Conservation (phyloP, 2,888 invertebrate species). For the Omphaloscelis lunosa region DNA sequence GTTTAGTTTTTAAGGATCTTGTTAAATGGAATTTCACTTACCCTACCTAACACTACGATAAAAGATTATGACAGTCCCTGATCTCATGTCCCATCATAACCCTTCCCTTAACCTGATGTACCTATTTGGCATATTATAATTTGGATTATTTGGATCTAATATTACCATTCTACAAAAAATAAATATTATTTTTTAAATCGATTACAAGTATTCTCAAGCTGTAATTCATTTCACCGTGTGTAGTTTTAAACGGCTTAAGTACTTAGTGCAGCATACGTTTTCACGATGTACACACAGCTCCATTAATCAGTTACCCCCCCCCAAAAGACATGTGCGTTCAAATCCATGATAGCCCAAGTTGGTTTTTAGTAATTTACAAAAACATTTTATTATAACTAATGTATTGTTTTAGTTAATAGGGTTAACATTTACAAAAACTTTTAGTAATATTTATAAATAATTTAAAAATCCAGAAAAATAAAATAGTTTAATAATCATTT, state of each 20-base stretch:
- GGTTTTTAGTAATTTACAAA: too few species aligned
- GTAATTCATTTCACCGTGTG: slow-evolving; percentile 6
- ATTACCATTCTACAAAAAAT: neutral
- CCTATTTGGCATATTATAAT: neutral
- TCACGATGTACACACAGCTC: too few species aligned
- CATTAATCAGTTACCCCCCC: too few species aligned
- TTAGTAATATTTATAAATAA: too few species aligned
- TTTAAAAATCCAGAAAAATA: too few species aligned
- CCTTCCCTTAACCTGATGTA: neutral
- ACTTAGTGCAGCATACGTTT: slow-evolving; percentile 53
- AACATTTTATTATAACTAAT: too few species aligned
- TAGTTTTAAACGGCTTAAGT: slow-evolving; percentile 55
- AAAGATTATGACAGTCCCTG: neutral
- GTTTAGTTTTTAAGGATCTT: slow-evolving; percentile 60
- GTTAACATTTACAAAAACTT: too few species aligned
- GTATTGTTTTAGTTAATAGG: too few species aligned
- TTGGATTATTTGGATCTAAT: neutral
- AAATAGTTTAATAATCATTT: too few species aligned
- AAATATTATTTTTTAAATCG: neutral
- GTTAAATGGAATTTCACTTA: slow-evolving; percentile 10
- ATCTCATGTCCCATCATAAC: neutral
- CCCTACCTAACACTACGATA: neutral
- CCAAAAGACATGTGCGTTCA: too few species aligned
- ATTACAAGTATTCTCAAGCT: slow-evolving; percentile 12
- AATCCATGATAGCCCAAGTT: too few species aligned